A percentile compares a stretch with the other conserved stretches of the same genome.
phyloP scores from a whole-genome alignment of 2,888 invertebrate genomes.

The Anoplius nigerrimus region DNA sequence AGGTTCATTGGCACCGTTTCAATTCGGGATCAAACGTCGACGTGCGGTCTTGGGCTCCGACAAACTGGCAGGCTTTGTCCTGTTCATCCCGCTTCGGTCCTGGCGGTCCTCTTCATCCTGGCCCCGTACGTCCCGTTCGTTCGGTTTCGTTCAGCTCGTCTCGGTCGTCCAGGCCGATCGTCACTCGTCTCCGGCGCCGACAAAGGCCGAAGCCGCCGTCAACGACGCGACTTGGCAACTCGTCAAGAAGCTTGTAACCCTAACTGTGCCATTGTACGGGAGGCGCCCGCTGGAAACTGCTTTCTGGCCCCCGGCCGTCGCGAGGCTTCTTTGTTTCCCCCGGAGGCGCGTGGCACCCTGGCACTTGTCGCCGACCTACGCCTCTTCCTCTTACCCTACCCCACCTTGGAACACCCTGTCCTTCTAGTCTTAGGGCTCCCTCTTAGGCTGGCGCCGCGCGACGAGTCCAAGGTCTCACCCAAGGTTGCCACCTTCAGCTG shows the following conservation, averaged over 20 bases:
- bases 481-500: too few relatives aligned
- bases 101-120: constrained; percentile 24
- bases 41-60: constrained; percentile 53
- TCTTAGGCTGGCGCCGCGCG: too few relatives aligned
- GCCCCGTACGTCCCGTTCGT: constrained; percentile 20
- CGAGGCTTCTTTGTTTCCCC: constrained; percentile 64
- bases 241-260: constrained; percentile 74
- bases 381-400: constrained; percentile 20
- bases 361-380: constrained; percentile 49
- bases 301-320: constrained; percentile 58
- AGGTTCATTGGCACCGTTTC: constrained; percentile 73
- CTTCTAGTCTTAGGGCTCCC: too few relatives aligned
- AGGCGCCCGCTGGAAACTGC: constrained; percentile 53
- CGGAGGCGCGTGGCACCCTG: constrained; percentile 52
- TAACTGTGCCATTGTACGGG: constrained; percentile 66
- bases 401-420: too few relatives aligned
- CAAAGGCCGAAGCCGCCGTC: constrained; percentile 59
- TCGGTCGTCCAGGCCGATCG: constrained; percentile 5
- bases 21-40: constrained; percentile 69
- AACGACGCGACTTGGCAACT: constrained; percentile 72
- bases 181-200: constrained; percentile 53
- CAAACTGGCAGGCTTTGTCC: constrained; percentile 52
- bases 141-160: too few relatives aligned
- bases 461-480: too few relatives aligned
- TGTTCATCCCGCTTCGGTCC: constrained; percentile 51